These are phyloP conservation scores for Corynorhinus townsendii DNA, from an alignment of 2,113 vertebrate genomes.

Conservation along the genomic window DNA sequence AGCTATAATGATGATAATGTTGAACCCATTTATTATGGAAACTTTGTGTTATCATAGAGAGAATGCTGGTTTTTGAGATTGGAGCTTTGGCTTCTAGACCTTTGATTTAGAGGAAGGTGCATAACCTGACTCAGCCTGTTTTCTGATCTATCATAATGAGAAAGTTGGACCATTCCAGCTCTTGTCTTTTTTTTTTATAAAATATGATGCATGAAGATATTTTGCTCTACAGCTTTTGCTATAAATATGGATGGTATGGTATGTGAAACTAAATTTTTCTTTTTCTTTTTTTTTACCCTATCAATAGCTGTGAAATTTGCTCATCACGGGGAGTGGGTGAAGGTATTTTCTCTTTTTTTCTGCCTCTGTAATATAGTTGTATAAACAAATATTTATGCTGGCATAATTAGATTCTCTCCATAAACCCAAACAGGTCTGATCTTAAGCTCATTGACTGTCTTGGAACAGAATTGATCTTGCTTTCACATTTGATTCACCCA, in stretches of 20 bases:
- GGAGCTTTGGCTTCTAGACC: not conserved
- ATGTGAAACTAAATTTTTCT: not conserved
- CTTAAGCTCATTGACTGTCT: constrained; percentile 78
- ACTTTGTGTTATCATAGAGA: not conserved
- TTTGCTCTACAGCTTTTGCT: not conserved
- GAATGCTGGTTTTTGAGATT: not conserved
- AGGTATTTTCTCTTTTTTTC: constrained; percentile 58
- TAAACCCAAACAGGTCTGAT: constrained; percentile 75
- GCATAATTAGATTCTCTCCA: constrained; percentile 60
- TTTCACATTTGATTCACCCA: constrained; percentile 81
- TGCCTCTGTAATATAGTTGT: constrained; percentile 60
- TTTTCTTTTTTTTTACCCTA: not conserved
- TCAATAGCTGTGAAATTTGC: not conserved
- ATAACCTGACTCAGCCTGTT: not conserved
- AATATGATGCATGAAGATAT: not conserved
- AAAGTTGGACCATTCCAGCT: not conserved
- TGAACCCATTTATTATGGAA: not conserved
- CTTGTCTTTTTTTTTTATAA: not conserved
- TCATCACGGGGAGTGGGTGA: not conserved
- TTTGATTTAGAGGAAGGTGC: not conserved
- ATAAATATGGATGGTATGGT: not conserved
- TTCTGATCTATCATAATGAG: not conserved
- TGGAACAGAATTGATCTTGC: constrained; percentile 81
- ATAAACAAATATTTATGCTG: constrained; percentile 50
- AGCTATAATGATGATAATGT: not conserved